These are phyloP conservation scores for Eupelmus urozonus DNA, from an alignment of 2,888 invertebrate genomes.

Conservation along the genomic window DNA sequence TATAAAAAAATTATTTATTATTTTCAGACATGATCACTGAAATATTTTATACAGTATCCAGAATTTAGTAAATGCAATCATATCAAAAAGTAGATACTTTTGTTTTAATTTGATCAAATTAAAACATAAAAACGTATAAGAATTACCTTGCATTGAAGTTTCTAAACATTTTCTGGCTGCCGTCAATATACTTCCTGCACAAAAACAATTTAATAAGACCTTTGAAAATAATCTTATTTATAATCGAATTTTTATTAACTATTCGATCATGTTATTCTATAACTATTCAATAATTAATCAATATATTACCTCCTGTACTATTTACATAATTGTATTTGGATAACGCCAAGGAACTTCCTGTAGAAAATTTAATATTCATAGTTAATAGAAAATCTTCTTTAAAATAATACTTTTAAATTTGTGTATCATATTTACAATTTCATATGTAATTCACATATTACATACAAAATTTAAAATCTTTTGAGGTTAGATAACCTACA, in stretches of 20 bases:
- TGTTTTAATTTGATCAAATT: too few species aligned
- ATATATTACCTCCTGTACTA: conserved; percentile 29
- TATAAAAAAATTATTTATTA: too few species aligned
- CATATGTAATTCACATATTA: too few species aligned
- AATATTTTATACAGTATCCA: too few species aligned
- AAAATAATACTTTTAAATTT: too few species aligned
- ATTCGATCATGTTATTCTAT: too few species aligned
- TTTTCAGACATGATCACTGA: too few species aligned
- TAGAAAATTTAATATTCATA: not conserved
- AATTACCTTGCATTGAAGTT: conserved; percentile 67
- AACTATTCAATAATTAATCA: not conserved
- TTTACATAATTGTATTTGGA: conserved; percentile 14
- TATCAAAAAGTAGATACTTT: too few species aligned
- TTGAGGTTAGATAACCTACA: conserved; percentile 31
- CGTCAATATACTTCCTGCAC: conserved; percentile 61
- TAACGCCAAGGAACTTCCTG: conserved; percentile 27
- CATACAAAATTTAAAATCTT: not conserved
- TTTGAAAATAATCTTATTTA: conserved; percentile 2
- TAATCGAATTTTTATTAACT: not conserved
- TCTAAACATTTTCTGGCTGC: conserved; percentile 61
- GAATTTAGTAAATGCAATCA: too few species aligned
- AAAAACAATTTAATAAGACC: not conserved
- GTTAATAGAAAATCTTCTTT: too few species aligned
- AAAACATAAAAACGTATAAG: not conserved
- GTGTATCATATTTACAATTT: too few species aligned